Evolutionary conservation across 2,113 vertebrate genomes (phyloP), one percentile per base, ranked within the genome.

Genomic region (Collichthys lucidus): DNA sequence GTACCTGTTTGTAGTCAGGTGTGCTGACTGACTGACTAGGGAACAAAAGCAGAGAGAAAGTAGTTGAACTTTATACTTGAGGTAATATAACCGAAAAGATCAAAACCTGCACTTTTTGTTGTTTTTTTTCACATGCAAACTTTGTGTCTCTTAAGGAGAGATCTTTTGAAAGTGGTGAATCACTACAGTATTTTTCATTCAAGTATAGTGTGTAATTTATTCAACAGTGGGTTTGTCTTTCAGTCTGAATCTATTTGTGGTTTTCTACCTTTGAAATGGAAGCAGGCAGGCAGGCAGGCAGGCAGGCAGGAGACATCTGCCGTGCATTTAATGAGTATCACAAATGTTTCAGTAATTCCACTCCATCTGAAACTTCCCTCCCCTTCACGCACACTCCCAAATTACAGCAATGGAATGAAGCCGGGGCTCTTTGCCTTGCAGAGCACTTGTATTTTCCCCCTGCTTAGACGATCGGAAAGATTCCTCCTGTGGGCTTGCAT

Each of bases 341-440:
- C 92, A 90, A 92, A 86, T 92, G 91, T 89, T 93, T 86, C 62
- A 79, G 92, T 91, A 88, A 91, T 93, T 93, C 93, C 91, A 93
- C 92, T 93, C 93, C 92, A 84, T 89, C 89, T 88, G 82, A 90
- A 92, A 92, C 82, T 85, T 87, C 90, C 94, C 94, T 93, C 95
- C 95, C 91, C 91, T 89, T 92, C 61, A 76, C 35, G 86, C 79
- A 59, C 79, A 61, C 91, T 92, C 93, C 93, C 84, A 93, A 94
- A 93, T 92, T 93, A 91, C 84, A 79, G 85, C 89, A 83, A 69
- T 63, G 90, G 92, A 92, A 91, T 87, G 87, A 87, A 88, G 84
- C 84, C 80, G 63, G 62, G 79, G 80, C 78, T 88, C 76, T 77
- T 84, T 83, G 72, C 83, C 84, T 85, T 70, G 65, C 89, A 87